phyloP scores from a whole-genome alignment of 2,888 invertebrate genomes.

The Pammene aurita region DNA sequence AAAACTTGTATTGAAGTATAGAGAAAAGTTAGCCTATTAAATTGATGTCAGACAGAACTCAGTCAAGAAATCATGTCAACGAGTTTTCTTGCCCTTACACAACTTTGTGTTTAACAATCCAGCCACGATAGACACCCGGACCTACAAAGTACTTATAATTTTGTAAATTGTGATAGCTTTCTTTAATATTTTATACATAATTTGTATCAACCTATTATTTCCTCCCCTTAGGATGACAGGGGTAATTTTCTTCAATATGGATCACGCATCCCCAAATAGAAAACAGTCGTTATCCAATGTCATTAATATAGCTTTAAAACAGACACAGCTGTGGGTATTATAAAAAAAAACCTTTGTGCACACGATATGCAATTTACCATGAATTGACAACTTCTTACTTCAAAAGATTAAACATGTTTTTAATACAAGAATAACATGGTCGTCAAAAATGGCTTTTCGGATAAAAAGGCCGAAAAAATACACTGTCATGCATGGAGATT shows the following conservation, averaged over 20 bases:
- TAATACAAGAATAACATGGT: background rate
- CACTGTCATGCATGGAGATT: background rate
- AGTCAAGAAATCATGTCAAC: too few species aligned
- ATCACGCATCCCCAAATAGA: background rate
- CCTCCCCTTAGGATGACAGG: slow-evolving; percentile 1
- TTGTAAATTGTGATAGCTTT: background rate
- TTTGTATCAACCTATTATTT: background rate
- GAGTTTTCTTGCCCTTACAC: too few species aligned
- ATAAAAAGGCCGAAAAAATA: background rate
- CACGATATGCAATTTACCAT: slow-evolving; percentile 6
- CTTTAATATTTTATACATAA: background rate
- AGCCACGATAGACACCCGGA: too few species aligned
- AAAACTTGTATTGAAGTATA: too few species aligned
- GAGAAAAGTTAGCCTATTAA: too few species aligned
- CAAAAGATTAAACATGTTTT: background rate
- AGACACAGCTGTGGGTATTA: background rate
- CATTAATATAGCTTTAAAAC: slow-evolving; percentile 25
- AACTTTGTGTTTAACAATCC: too few species aligned
- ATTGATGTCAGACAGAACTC: too few species aligned
- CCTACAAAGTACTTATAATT: too few species aligned
- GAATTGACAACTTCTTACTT: slow-evolving; percentile 12
- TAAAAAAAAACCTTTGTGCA: background rate
- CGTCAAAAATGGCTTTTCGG: background rate
- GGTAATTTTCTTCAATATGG: slow-evolving; percentile 3
- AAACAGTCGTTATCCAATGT: slow-evolving; percentile 21